phyloP scores from a whole-genome alignment of 2,888 invertebrate species.

The Periphyllus acericola region DNA sequence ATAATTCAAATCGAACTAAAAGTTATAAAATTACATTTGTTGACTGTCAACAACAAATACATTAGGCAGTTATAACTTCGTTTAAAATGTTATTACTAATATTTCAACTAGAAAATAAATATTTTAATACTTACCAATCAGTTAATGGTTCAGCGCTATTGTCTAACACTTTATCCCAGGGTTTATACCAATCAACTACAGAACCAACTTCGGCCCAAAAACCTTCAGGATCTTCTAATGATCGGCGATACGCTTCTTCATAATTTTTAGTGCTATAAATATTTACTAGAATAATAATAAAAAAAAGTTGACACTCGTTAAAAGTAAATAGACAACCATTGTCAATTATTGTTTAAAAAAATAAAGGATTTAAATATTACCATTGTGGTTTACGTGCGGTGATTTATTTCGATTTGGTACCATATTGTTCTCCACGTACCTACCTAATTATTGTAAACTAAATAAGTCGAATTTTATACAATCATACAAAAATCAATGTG shows the following conservation, averaged over 20 bases:
- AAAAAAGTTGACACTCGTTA: neutral
- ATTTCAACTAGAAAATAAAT: no score
- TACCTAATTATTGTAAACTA: conserved; percentile 23
- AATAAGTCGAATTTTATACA: conserved; percentile 13
- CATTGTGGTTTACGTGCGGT: neutral
- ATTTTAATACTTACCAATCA: conserved; percentile 76
- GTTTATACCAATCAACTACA: conserved; percentile 82
- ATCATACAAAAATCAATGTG: neutral
- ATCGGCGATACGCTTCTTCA: conserved; percentile 74
- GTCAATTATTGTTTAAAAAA: neutral
- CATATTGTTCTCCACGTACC: conserved; percentile 40
- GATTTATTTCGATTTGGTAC: conserved; percentile 30
- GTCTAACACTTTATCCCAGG: conserved; percentile 86
- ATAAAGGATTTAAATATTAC: neutral
- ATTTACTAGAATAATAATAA: conserved; percentile 30
- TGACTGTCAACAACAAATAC: neutral
- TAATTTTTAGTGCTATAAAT: conserved; percentile 68
- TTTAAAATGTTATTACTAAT: neutral
- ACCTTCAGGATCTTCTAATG: conserved; percentile 80
- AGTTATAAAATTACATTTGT: neutral
- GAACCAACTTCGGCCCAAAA: conserved; percentile 88
- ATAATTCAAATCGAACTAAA: no score
- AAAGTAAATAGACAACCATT: neutral
- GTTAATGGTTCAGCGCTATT: conserved; percentile 86
- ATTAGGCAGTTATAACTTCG: neutral